phyloP scores from a whole-genome alignment of 2,888 invertebrate genomes.

The Rhaphigaster nebulosa region DNA sequence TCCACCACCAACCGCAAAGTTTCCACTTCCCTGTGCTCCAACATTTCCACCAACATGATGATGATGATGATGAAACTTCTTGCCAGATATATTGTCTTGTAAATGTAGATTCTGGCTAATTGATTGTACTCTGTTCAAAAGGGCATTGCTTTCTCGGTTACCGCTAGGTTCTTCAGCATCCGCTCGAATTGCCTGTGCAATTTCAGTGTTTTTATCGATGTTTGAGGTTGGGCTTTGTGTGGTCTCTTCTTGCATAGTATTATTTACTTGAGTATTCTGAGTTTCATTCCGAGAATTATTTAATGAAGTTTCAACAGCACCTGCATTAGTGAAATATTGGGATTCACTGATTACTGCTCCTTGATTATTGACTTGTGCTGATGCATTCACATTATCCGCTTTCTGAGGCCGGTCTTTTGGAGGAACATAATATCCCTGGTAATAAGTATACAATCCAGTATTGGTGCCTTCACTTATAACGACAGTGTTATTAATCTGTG shows the following conservation, averaged over 20 bases:
- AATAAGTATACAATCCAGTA: conserved; percentile 53
- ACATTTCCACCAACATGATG: conserved; percentile 59
- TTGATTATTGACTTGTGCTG: neutral
- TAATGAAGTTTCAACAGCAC: neutral
- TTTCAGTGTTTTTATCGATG: neutral
- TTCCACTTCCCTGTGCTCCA: conserved; percentile 57
- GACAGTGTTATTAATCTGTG: conserved; percentile 44
- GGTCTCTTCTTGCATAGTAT: neutral
- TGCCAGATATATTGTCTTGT: neutral
- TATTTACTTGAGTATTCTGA: neutral
- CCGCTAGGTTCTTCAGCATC: neutral
- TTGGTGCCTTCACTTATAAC: conserved; percentile 48
- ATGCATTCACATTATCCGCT: neutral
- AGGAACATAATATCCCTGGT: conserved; percentile 56
- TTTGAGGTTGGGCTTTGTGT: conserved; percentile 1
- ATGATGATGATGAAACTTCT: conserved; percentile 52
- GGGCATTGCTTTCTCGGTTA: neutral
- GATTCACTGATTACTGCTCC: neutral
- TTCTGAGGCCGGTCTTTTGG: conserved; percentile 46
- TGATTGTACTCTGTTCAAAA: conserved; percentile 6
- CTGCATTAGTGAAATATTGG: neutral
- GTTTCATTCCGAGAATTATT: conserved; percentile 18
- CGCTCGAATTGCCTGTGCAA: neutral
- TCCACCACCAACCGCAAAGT: conserved; percentile 58
- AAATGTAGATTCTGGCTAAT: neutral